Base-by-base conservation (phyloP, 2,797 vertebrate species). In the Lagodon rhomboides region DNA sequence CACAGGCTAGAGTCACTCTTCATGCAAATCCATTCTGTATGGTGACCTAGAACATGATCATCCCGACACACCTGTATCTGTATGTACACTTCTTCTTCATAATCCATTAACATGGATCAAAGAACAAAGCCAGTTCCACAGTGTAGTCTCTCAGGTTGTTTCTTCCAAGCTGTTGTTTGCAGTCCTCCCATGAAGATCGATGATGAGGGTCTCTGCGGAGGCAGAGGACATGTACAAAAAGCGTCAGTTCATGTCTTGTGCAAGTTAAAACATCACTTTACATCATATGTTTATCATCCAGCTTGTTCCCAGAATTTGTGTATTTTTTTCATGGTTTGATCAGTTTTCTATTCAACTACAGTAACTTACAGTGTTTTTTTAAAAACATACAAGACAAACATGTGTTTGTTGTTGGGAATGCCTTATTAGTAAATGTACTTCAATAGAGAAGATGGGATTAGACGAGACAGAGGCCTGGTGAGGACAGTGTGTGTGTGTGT, bases 401-500 rank as follows among this genome's bases (percentile, higher is more conserved):
- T 27, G 4, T 27, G 27, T 27, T 27, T 27, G 27, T 27, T 27
- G 27, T 27, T 34, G 30, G 7, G 5, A 34, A 27, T 27, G 27
- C 27, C 27, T 2, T 43, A n/a, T 5, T 0, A 27, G 30, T 30
- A 5, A 34, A 53, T 53, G 8, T 54, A 66, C 34, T 51, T 46
- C 47, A 73, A 76, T 27, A 34, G 34, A 34, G 34, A 34, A 34
- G 34, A 70, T 23, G 23, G n/a, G n/a, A 46, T 54, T 58, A 16
- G 18, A 41, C 0, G 0, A 69, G 60, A 60, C 38, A 67, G 46
- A 66, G 60, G 18, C 59, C 59, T 59, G 22, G n/a, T 20, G 10
- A 78, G 63, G 69, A 44, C 20, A 23, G 38, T 68, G 60, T 59
- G 54, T 58, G 27, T 49, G 50, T 70, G 44, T 71, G 53, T 8